Percentiles rank a stretch among this genome's conserved stretches.
phyloP scores from a whole-genome alignment of 2,888 invertebrate genomes.

The Limnephilus auricula region DNA sequence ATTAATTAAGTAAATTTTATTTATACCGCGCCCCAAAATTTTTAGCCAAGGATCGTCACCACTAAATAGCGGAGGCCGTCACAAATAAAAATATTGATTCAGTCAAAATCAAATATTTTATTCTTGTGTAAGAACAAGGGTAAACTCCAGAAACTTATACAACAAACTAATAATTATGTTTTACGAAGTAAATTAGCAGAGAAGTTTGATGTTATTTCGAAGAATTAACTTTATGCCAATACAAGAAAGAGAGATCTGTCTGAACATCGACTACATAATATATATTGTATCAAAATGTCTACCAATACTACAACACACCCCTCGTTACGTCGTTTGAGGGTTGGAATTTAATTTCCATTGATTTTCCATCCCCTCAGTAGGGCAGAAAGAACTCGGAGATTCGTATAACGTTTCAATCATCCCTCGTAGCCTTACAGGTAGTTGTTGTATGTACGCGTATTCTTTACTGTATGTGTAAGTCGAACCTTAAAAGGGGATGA shows the following conservation, averaged over 20 bases:
- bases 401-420: neutral
- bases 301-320: conserved; percentile 5
- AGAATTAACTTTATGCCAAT: neutral
- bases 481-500: neutral
- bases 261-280: neutral
- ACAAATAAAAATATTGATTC: no score
- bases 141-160: no score
- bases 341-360: conserved; percentile 62
- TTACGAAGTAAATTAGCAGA: no score
- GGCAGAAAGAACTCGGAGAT: neutral
- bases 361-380: conserved; percentile 54
- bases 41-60: no score
- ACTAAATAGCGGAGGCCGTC: no score
- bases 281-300: neutral
- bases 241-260: no score
- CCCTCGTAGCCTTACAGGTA: neutral
- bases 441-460: neutral
- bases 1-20: no score
- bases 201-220: no score
- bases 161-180: no score
- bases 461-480: neutral
- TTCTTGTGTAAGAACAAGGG: no score
- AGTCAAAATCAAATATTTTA: no score
- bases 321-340: conserved; percentile 56
- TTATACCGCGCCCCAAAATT: no score